Evolutionary conservation across 2,113 vertebrate species (phyloP).

Genomic region (Platichthys flesus): DNA sequence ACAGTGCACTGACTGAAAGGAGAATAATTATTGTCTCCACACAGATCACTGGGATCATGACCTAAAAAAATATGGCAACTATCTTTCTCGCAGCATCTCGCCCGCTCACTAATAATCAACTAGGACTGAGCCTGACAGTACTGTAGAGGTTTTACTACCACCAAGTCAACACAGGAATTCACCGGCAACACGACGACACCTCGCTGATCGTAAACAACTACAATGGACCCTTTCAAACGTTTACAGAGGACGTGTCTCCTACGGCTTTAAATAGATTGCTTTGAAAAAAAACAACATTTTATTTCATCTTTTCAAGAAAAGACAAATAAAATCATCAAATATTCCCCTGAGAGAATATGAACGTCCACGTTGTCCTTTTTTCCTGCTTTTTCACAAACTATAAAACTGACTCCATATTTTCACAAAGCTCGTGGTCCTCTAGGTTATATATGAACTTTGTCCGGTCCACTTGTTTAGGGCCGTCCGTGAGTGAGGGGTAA

Average conservation of each 20-base stretch:
- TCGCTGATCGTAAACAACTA: conserved; percentile 55
- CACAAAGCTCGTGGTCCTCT: conserved; percentile 96
- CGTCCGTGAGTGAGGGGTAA: conserved; percentile 93
- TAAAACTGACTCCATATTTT: conserved; percentile 99
- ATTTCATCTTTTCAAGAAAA: conserved; percentile 51
- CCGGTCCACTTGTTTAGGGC: conserved; percentile 85
- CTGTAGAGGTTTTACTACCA: conserved; percentile 48
- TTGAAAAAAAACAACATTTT: conserved; percentile 26
- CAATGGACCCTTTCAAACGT: conserved; percentile 67
- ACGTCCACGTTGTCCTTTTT: conserved; percentile 32
- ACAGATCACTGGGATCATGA: conserved; percentile 28
- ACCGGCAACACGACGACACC: conserved; percentile 49
- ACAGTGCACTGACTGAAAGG: conserved; percentile 60
- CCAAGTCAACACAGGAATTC: conserved; percentile 56
- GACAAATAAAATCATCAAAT: conserved; percentile 41
- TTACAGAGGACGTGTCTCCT: conserved; percentile 16
- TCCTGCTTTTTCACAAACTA: conserved; percentile 74
- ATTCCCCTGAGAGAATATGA: conserved; percentile 45
- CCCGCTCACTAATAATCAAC: conserved; percentile 38
- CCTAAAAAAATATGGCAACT: conserved; percentile 62
- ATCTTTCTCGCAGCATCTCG: conserved; percentile 39
- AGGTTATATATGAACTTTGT: conserved; percentile 99
- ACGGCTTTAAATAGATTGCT: conserved; percentile 50
- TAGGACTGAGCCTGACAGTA: conserved; percentile 44
- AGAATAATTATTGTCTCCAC: conserved; percentile 22